Percentiles rank a stretch among this genome's conserved stretches.
Evolutionary conservation across 2,888 invertebrate species (phyloP).

Genomic region (Ganaspis brasiliensis): DNA sequence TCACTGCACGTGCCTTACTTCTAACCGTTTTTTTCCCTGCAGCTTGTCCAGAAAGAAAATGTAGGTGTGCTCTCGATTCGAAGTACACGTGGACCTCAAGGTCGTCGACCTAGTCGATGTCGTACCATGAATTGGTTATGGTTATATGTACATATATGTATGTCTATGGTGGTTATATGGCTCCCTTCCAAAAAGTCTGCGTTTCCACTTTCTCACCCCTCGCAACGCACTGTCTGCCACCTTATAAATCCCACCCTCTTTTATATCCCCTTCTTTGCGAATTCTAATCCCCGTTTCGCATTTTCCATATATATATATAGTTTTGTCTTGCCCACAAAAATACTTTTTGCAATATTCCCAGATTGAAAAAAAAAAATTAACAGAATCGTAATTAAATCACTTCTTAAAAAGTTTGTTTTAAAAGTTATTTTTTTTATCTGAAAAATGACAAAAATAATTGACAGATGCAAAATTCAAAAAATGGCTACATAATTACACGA

Average conservation of each 20-base stretch:
- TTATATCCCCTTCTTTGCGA: neutral
- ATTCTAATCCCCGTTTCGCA: too few relatives aligned
- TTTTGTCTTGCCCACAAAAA: neutral
- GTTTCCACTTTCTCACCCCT: slow-evolving; percentile 13
- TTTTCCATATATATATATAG: too few relatives aligned
- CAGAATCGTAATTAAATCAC: too few relatives aligned
- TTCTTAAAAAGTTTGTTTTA: neutral
- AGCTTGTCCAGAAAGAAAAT: slow-evolving; percentile 9
- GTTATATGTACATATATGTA: slow-evolving; percentile 1
- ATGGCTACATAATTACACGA: too few relatives aligned
- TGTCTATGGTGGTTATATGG: slow-evolving; percentile 15
- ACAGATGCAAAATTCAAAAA: too few relatives aligned
- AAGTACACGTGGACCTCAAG: slow-evolving; percentile 33
- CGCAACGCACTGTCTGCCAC: neutral
- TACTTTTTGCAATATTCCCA: too few relatives aligned
- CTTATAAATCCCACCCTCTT: slow-evolving; percentile 2
- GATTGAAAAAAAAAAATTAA: too few relatives aligned
- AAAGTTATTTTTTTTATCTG: too few relatives aligned
- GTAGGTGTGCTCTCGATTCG: slow-evolving; percentile 15
- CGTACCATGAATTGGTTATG: slow-evolving; percentile 17
- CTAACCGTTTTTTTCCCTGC: slow-evolving; percentile 27
- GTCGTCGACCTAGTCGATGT: slow-evolving; percentile 34
- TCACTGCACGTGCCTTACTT: slow-evolving; percentile 26
- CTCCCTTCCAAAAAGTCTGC: slow-evolving; percentile 35
- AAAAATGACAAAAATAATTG: too few relatives aligned